A percentile compares a stretch with the other conserved stretches of the same genome.
These are phyloP conservation scores for Danaus chrysippus DNA, from an alignment of 2,888 invertebrate genomes.

Conservation along the genomic window DNA sequence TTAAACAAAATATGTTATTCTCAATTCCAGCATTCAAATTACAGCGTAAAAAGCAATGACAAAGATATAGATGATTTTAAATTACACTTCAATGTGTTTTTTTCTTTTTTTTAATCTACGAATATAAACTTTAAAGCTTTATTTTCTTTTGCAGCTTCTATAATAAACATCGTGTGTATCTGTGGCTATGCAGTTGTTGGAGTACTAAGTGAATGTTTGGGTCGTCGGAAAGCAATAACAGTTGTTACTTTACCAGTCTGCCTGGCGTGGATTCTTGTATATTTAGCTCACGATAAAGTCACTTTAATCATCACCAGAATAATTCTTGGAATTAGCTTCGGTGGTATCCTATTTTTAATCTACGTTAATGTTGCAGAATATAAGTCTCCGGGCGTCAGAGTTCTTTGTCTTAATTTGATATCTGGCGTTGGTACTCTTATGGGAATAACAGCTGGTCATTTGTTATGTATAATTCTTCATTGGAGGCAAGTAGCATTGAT, in stretches of 20 bases:
- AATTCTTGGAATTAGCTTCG: conserved; percentile 23
- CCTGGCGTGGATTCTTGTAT: conserved; percentile 27
- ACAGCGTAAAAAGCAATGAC: too few relatives aligned
- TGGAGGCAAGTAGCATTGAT: conserved; percentile 28
- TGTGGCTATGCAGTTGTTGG: conserved; percentile 23
- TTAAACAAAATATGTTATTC: background rate
- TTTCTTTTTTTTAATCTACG: background rate
- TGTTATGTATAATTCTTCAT: conserved; percentile 23
- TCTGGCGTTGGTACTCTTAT: conserved; percentile 10
- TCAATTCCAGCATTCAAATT: too few relatives aligned
- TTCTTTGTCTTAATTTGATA: conserved; percentile 24
- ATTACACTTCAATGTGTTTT: too few relatives aligned
- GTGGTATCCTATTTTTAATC: conserved; percentile 20
- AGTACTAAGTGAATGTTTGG: conserved; percentile 23
- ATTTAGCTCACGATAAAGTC: conserved; percentile 18
- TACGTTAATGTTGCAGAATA: conserved; percentile 25
- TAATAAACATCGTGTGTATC: conserved; percentile 23
- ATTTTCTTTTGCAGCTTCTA: conserved; percentile 26
- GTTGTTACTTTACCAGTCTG: conserved; percentile 21
- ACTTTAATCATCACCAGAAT: conserved; percentile 16
- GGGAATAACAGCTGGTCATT: conserved; percentile 22
- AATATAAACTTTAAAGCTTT: background rate
- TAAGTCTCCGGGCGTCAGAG: conserved; percentile 21
- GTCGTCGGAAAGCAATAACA: conserved; percentile 22
- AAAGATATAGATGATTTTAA: too few relatives aligned